These are phyloP conservation scores for Drosophila anceps DNA, from an alignment of 2,888 invertebrate genomes.

Conservation along the genomic window DNA sequence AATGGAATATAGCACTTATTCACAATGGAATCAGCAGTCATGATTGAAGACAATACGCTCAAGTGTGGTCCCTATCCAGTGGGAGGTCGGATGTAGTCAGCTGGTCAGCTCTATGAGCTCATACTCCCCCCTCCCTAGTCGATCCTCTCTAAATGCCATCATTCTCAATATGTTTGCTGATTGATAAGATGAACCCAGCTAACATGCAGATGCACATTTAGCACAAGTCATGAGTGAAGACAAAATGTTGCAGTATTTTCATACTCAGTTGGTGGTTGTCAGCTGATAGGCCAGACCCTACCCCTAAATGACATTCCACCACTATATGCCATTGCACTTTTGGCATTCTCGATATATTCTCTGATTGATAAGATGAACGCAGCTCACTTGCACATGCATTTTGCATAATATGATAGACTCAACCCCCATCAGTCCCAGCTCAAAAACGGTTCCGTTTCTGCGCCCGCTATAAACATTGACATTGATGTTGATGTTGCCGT, in stretches of 20 bases:
- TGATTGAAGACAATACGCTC: slow-evolving; percentile 57
- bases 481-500: slow-evolving; percentile 65
- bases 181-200: neutral
- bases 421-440: slow-evolving; percentile 5
- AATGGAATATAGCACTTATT: slow-evolving; percentile 54
- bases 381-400: slow-evolving; percentile 37
- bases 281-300: neutral
- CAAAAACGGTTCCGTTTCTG: slow-evolving; percentile 67
- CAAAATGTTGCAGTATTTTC: neutral
- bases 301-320: neutral
- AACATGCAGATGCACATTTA: slow-evolving; percentile 3
- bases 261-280: neutral
- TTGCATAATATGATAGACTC: slow-evolving; percentile 54
- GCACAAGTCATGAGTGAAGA: neutral
- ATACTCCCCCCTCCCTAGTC: neutral
- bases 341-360: slow-evolving; percentile 65
- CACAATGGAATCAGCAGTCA: slow-evolving; percentile 56
- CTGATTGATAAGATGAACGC: slow-evolving; percentile 67
- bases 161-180: slow-evolving; percentile 2
- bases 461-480: slow-evolving; percentile 81
- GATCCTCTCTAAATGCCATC: neutral
- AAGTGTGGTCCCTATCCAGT: slow-evolving; percentile 66
- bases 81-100: slow-evolving; percentile 60
- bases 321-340: slow-evolving; percentile 54
- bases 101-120: slow-evolving; percentile 38